Percentiles rank a stretch among this genome's conserved stretches.
Conservation (phyloP, 2,797 vertebrate genomes). For the Delichon dasypus region DNA sequence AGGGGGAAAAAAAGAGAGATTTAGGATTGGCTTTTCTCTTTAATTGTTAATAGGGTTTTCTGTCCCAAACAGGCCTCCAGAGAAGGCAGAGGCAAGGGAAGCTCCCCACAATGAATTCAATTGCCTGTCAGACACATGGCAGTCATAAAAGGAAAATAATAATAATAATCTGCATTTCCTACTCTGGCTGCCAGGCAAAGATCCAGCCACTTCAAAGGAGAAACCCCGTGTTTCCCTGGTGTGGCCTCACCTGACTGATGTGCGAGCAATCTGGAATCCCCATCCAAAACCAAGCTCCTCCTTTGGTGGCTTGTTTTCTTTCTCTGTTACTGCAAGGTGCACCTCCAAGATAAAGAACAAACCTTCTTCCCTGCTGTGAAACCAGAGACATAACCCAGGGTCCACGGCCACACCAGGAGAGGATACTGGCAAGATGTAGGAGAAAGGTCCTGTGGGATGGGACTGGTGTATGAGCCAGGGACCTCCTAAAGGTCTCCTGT, state of each 20-base stretch:
- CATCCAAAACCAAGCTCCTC: slow-evolving; percentile 46
- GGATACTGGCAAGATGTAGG: neutral
- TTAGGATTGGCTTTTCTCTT: slow-evolving; percentile 30
- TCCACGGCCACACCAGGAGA: neutral
- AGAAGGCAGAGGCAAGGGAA: neutral
- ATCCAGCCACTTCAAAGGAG: slow-evolving; percentile 76
- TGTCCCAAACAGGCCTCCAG: slow-evolving; percentile 13
- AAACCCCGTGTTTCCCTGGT: slow-evolving; percentile 13
- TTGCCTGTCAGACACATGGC: slow-evolving; percentile 65
- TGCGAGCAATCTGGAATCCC: slow-evolving; percentile 69
- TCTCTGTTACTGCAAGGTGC: neutral
- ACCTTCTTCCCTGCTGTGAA: neutral
- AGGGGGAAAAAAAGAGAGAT: neutral
- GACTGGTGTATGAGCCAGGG: neutral
- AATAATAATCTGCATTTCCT: slow-evolving; percentile 69
- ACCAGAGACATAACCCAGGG: neutral
- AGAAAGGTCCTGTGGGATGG: neutral
- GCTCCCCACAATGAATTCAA: slow-evolving; percentile 52
- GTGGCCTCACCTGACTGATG: slow-evolving; percentile 73
- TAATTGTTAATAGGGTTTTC: slow-evolving; percentile 51
- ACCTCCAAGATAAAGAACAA: slow-evolving; percentile 35
- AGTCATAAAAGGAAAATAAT: slow-evolving; percentile 71
- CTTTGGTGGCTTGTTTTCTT: slow-evolving; percentile 43
- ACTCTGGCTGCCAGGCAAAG: slow-evolving; percentile 63
- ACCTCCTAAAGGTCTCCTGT: neutral